Evolutionary conservation across 1,140 invertebrate species (phyloP), one percentile per base, ranked within the genome.

Genomic region (Drosophila persimilis): DNA sequence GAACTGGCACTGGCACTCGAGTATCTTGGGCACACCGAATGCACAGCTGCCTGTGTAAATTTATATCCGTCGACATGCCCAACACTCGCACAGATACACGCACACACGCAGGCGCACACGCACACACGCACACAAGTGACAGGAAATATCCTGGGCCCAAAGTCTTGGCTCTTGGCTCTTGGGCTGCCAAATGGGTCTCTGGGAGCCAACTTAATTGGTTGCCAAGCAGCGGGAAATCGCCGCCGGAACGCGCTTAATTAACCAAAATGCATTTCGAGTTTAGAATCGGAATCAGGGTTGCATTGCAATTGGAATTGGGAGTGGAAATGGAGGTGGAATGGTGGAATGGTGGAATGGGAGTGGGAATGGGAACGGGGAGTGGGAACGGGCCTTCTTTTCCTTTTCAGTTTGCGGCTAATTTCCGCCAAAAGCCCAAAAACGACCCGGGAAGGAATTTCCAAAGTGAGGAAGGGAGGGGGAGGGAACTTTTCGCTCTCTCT

Each of bases 161-260:
- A 22, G 29, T 26, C 48, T 61, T 22, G 46, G 2, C 8, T 11
- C 17, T 53, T 22, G 43, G 17, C n/a, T 44, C 64, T 61, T 50
- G 29, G 31, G 29, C 53, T 31, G 9, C 26, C 35, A 75, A 75
- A 59, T 69, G 63, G 45, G 45, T 64, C 54, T 74, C 54, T 74
- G 73, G 58, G 80, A 79, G 69, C 67, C 77, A 29, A 73, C 81
- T 81, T 85, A 85, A 85, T 85, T 85, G 81, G 81, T 86, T 85
- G 83, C 73, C 56, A 85, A 86, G 81, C 81, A 85, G 81, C 81
- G 81, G 81, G 81, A 85, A 85, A 85, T 85, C 81, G 77, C 67
- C 73, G 81, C 70, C 81, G 77, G 77, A 86, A 85, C 81, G 81
- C 81, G 81, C 65, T 81, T 85, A 86, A 85, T 85, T 85, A 85